Base-by-base conservation (phyloP, 2,113 vertebrate species). In the Chlorodrepanis virens region DNA sequence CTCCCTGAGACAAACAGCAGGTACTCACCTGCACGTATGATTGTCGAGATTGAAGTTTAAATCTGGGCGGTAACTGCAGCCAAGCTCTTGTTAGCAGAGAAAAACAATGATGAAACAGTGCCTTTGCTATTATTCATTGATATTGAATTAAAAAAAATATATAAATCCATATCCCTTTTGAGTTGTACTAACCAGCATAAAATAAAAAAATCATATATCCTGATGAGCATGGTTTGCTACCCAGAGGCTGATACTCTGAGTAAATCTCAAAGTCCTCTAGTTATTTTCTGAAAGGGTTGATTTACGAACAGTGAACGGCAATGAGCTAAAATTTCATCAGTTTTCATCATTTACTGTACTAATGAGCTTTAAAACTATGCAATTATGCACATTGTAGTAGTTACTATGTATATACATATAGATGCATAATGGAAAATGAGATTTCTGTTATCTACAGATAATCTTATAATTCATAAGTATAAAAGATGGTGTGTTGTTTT, bases 401-500 rank as follows among this genome's bases (percentile, higher is more conserved):
- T 44, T 87, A 42, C 77, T 40, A 29, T 11, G 50, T 24, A 12
- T 15, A 74, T 44, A 50, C 21, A 37, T 49, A 16, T 8, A 84
- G 53, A 77, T 53, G 33, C 11, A 18, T 68, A 67, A 77, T 14
- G 11, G 47, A 89, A 93, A 91, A 95, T 52, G 22, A 74, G 14
- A 83, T 86, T 83, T 74, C 68, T 95, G 21, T 72, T 89, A 49
- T 87, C 21, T 71, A 71, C 20, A 86, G 45, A 86, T 92, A 37
- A 89, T 42, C 67, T 93, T 77, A 76, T 94, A 54, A 95, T 94
- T 97, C 77, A 86, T 87, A 97, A 91, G 63, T 90, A 95, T 95
- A 97, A 96, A 97, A 96, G 85, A 64, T 71, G 76, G 89, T 95
- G 88, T 70, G 86, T 77, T 98, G 94, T 94, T 97, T 98, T 98